Conservation (phyloP, 2,797 vertebrate genomes). For the Falco concolor region DNA sequence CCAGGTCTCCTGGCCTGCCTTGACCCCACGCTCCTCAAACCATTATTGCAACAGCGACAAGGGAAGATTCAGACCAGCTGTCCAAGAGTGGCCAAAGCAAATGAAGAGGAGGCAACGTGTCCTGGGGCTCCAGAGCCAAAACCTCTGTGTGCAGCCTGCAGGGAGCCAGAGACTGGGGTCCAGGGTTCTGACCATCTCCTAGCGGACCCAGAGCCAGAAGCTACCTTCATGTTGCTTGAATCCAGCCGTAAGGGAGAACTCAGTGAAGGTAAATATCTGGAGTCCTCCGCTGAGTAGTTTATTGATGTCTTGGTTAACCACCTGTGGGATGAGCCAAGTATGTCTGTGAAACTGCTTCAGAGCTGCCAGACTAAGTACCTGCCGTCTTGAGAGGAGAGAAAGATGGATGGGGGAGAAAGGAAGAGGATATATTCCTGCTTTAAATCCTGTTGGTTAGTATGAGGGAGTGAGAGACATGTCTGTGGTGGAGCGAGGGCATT, state of each 20-base stretch:
- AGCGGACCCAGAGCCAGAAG: neutral
- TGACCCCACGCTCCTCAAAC: neutral
- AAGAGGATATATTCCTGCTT: neutral
- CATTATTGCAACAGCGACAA: neutral
- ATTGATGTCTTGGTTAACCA: conserved; percentile 61
- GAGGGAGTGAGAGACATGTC: neutral
- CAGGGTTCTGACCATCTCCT: neutral
- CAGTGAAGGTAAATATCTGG: neutral
- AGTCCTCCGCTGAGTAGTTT: conserved; percentile 29
- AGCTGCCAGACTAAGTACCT: conserved; percentile 2
- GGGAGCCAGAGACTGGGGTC: neutral
- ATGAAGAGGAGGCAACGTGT: neutral
- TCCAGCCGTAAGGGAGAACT: neutral
- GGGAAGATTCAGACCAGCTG: neutral
- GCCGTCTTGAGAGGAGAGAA: neutral
- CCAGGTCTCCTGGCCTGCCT: conserved; percentile 25
- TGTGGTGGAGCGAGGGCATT: neutral
- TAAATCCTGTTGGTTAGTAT: neutral
- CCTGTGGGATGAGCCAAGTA: conserved; percentile 13
- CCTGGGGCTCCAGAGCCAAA: neutral
- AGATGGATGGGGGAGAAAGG: neutral
- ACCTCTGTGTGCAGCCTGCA: neutral
- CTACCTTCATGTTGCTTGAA: neutral
- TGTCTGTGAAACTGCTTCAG: conserved; percentile 2
- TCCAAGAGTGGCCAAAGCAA: neutral